phyloP scores from a whole-genome alignment of 1,140 invertebrate genomes.

The Scylla paramamosain region DNA sequence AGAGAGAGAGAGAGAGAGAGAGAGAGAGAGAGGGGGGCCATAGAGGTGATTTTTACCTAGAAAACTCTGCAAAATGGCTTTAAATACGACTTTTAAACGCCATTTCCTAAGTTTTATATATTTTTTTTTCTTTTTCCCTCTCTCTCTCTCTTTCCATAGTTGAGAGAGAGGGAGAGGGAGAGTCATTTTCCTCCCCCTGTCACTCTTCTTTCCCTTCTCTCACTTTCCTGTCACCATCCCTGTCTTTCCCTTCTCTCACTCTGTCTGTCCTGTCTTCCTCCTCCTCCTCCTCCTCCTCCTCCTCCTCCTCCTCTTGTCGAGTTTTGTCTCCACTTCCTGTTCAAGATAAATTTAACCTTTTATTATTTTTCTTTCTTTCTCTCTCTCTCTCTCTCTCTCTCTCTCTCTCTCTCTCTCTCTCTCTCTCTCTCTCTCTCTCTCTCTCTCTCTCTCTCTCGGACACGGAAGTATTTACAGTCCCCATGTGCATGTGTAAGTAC shows the following conservation, averaged over 20 bases:
- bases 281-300: not conserved
- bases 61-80: not conserved
- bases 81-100: not conserved
- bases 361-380: not conserved
- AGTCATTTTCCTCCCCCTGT: not conserved
- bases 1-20: not conserved
- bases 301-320: not conserved
- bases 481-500: no score
- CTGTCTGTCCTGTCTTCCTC: not conserved
- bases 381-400: not conserved
- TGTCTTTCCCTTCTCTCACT: not conserved
- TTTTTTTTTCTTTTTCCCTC: not conserved
- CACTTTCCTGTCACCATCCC: not conserved
- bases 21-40: not conserved
- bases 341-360: not conserved
- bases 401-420: no score
- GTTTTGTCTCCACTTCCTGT: not conserved
- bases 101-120: no score
- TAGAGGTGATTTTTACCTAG: no score
- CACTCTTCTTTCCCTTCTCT: not conserved
- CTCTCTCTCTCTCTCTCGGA: not conserved
- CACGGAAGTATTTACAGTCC: no score
- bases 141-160: not conserved
- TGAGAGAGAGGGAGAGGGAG: constrained; percentile 16
- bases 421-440: not conserved